Conservation (phyloP, 2,113 vertebrate species). For the Todiramphus saurophagus region DNA sequence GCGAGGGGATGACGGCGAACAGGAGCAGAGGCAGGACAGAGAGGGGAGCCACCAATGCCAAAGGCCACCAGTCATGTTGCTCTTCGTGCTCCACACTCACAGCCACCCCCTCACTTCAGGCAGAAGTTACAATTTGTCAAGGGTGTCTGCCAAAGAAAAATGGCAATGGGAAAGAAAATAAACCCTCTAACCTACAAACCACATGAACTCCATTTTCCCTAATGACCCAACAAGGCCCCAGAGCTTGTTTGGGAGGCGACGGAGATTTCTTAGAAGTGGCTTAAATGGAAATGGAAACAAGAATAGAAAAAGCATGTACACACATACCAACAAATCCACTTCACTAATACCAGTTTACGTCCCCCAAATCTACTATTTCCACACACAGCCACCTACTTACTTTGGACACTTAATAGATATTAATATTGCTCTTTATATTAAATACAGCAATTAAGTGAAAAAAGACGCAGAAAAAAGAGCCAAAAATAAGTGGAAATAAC, state of each 20-base stretch:
- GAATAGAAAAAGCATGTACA: not conserved
- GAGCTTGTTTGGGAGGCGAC: not conserved
- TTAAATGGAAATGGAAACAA: not conserved
- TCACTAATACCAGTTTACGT: not conserved
- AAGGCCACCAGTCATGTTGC: accelerated
- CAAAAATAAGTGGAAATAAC: not conserved
- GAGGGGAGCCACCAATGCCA: no score
- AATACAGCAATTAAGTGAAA: not conserved
- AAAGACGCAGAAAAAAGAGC: not conserved
- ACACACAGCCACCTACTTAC: not conserved
- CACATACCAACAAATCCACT: not conserved
- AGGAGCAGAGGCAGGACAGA: not conserved
- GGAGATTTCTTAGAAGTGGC: not conserved
- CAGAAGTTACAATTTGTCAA: not conserved
- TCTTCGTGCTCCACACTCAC: not conserved
- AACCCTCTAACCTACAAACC: not conserved
- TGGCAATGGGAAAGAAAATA: not conserved
- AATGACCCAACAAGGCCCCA: not conserved
- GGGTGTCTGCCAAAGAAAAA: not conserved
- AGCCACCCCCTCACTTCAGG: not conserved
- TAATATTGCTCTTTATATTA: not conserved
- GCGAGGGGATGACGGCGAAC: accelerated
- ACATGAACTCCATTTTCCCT: not conserved
- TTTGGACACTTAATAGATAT: not conserved
- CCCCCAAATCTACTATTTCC: not conserved